Conservation (phyloP, 2,113 vertebrate genomes). For the Datnioides undecimradiatus region DNA sequence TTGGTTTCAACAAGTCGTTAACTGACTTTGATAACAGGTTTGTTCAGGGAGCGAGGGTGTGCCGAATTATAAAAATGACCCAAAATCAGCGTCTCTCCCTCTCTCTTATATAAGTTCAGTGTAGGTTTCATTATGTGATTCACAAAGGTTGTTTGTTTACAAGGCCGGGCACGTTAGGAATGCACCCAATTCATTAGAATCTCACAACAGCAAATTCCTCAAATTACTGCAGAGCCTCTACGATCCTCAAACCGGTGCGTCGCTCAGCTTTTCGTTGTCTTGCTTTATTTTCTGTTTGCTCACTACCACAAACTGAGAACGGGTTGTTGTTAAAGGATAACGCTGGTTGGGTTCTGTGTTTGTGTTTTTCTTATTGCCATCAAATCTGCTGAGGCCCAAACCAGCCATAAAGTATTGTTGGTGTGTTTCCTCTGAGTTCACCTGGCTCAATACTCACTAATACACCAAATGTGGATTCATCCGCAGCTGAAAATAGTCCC, state of each 20-base stretch:
- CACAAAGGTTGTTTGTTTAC: slow-evolving; percentile 2
- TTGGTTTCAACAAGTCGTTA: background rate
- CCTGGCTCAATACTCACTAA: background rate
- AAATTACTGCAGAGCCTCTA: background rate
- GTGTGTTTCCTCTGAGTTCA: background rate
- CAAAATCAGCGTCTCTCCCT: background rate
- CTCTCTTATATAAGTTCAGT: background rate
- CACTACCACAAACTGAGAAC: background rate
- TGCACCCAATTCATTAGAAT: slow-evolving; percentile 17
- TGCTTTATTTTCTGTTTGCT: too few species aligned
- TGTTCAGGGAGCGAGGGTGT: background rate
- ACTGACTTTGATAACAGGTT: background rate
- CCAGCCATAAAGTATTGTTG: background rate
- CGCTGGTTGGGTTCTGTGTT: background rate
- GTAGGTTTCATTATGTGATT: slow-evolving; percentile 9
- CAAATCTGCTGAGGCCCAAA: background rate
- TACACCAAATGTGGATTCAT: background rate
- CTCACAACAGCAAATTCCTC: slow-evolving; percentile 16
- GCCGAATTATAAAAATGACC: background rate
- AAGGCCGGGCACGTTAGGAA: slow-evolving; percentile 51
- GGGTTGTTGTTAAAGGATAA: background rate
- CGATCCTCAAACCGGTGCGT: background rate
- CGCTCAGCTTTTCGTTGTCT: background rate
- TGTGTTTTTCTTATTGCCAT: background rate
- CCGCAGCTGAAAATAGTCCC: background rate